Evolutionary conservation across 2,888 invertebrate species (phyloP), one percentile per base, ranked within the genome.

Genomic region (Hypsopygia costalis): DNA sequence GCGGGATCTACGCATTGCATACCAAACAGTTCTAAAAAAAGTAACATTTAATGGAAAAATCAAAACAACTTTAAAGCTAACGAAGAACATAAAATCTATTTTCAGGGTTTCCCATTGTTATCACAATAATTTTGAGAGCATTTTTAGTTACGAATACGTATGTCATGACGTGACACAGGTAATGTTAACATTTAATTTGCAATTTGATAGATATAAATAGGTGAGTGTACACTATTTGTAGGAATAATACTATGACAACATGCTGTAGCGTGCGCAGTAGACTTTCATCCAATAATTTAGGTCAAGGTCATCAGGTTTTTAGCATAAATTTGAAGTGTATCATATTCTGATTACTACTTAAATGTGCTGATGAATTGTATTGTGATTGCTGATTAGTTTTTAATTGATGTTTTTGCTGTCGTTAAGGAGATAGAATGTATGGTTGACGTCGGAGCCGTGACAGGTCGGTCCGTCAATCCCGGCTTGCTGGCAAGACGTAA

Each of bases 381-480:
- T 2, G 4, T 16, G 4, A 16, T 16, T 16, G 4, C 16, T 16
- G 16, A 16, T 16, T 16, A 16, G 16, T 16, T 16, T 16, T 16
- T 16, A 16, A 16, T 16, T 16, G 27, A 20, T 41, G 34, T 62
- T 61, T 62, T 61, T 55, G 42, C 44, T 57, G 64, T 72, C 58
- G 68, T 70, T 71, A 70, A 58, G 61, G 59, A 58, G 63, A 55
- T 58, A 73, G 63, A 69, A 69, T 67, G 64, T 65, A 62, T 51
- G 53, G 52, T 54, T 70, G 78, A 79, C 78, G 81, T 68, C 63
- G 69, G 62, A 66, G 68, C 66, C 71, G 72, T 86, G 87, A 86
- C 83, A 86, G 72, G 76, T 75, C 78, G 78, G 81, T 78, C 82
- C 86, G 86, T 88, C 88, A 88, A 88, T 87, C 86, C 76, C 77